Evolutionary conservation across 2,113 vertebrate genomes (phyloP).

Genomic region (Mormoops blainvillei): DNA sequence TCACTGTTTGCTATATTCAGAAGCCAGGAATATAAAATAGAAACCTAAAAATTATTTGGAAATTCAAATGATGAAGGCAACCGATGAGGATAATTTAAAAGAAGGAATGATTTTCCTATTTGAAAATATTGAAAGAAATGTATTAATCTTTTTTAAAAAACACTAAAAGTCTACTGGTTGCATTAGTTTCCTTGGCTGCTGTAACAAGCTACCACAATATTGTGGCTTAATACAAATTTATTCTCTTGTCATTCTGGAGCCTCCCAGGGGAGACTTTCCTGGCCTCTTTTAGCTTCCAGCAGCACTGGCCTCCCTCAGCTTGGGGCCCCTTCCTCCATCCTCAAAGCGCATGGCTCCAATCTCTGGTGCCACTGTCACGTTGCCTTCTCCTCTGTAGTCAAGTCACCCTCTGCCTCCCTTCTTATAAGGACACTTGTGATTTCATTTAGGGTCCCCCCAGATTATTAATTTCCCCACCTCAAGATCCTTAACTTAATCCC

Average conservation of each 20-base stretch:
- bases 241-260: not conserved
- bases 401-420: not conserved
- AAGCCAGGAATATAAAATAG: not conserved
- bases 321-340: not conserved
- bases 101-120: not conserved
- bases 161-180: not conserved
- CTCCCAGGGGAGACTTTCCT: not conserved
- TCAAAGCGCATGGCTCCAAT: not conserved
- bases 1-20: not conserved
- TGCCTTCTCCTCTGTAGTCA: not conserved
- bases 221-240: not conserved
- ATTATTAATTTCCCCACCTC: not conserved
- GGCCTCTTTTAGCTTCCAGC: not conserved
- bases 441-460: not conserved
- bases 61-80: constrained; percentile 3
- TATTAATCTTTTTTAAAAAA: not conserved
- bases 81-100: not conserved
- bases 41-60: not conserved
- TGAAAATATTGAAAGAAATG: not conserved
- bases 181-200: not conserved
- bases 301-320: not conserved
- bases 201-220: not conserved
- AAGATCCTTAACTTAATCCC: not conserved
- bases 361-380: not conserved
- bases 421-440: not conserved